Evolutionary conservation across 2,888 invertebrate species (phyloP), one percentile per base, ranked within the genome.

Genomic region (Sphaerophoria taeniata): DNA sequence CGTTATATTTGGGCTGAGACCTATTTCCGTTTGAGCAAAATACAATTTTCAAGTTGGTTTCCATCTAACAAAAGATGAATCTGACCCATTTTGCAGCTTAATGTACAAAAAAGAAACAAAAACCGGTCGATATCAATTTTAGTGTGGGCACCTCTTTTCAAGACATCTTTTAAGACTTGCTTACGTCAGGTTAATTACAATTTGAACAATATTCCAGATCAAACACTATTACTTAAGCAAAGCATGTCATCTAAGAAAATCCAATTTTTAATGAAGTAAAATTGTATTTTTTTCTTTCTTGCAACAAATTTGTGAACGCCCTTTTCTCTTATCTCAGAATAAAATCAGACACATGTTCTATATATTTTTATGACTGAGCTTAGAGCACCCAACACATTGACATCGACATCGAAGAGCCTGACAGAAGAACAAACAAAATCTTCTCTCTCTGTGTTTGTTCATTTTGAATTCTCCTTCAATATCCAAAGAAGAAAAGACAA

Each of bases 401-500:
- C 56, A 56, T 11, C 56, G 9, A 58, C 24, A 36, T 16, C 3
- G 24, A 24, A 24, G 24, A 24, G 24, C 24, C 24, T 24, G 39
- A 72, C 16, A 70, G 45, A 33, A 47, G 14, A 55, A 60, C n/a
- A 31, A n/a, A 33, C 16, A 45, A 47, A 7, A 36, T 63, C 12
- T 63, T 63, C 34, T 16, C 14, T 36, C 43, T n/a, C 53, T 53
- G 6, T 71, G 67, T 72, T n/a, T 75, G 63, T 81, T 63, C 63
- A 14, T 3, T 33, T 4, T 43, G 3, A 11, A 9, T 71, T 72
- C 69, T n/a, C 71, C 65, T 76, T 70, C 58, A 34, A 4, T 33
- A 47, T 0, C 43, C 24, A 45, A 14, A n/a, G 51, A 60, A 33
- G 55, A 58, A 16, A 73, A 75, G 49, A 75, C 80, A 80, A 84